These are phyloP conservation scores for Pasiphila rectangulata DNA, from an alignment of 2,888 invertebrate species.

Conservation along the genomic window DNA sequence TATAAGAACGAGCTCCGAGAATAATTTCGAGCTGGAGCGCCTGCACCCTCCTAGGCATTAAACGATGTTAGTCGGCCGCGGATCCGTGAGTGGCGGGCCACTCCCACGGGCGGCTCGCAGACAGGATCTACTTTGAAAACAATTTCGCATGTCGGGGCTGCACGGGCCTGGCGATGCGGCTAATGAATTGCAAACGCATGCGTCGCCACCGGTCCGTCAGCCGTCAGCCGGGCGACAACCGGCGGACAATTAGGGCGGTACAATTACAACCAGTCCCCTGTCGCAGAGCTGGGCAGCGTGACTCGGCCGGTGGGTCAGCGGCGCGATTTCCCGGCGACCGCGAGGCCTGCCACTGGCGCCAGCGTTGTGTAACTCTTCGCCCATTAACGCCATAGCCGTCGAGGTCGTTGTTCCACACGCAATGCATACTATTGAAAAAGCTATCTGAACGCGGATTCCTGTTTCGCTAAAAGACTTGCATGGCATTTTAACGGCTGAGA, in stretches of 20 bases:
- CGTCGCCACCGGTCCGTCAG: conserved; percentile 53
- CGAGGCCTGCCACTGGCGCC: conserved; percentile 60
- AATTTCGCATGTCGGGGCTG: conserved; percentile 64
- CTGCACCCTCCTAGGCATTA: conserved; percentile 38
- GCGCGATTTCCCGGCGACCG: conserved; percentile 69
- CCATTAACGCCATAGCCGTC: conserved; percentile 57
- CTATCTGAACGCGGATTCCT: conserved; percentile 38
- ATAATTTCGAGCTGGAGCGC: conserved; percentile 36
- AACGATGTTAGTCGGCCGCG: conserved; percentile 60
- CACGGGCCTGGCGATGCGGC: conserved; percentile 36
- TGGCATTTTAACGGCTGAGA: conserved; percentile 19
- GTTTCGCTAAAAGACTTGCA: conserved; percentile 30
- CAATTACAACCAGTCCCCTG: conserved; percentile 66
- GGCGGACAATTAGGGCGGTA: conserved; percentile 72
- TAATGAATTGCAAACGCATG: conserved; percentile 71
- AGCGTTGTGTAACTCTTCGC: conserved; percentile 70
- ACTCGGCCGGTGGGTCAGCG: conserved; percentile 75
- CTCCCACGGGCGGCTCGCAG: conserved; percentile 51
- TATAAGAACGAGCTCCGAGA: conserved; percentile 40
- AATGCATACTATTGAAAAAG: conserved; percentile 46
- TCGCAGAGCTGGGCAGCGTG: conserved; percentile 37
- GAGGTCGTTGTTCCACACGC: conserved; percentile 73
- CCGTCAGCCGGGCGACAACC: conserved; percentile 58
- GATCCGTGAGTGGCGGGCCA: conserved; percentile 54
- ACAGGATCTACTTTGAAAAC: conserved; percentile 71